A percentile compares a stretch with the other conserved stretches of the same genome.
Evolutionary conservation across 2,797 vertebrate species (phyloP).

Genomic region (Pelobates cultripes): DNA sequence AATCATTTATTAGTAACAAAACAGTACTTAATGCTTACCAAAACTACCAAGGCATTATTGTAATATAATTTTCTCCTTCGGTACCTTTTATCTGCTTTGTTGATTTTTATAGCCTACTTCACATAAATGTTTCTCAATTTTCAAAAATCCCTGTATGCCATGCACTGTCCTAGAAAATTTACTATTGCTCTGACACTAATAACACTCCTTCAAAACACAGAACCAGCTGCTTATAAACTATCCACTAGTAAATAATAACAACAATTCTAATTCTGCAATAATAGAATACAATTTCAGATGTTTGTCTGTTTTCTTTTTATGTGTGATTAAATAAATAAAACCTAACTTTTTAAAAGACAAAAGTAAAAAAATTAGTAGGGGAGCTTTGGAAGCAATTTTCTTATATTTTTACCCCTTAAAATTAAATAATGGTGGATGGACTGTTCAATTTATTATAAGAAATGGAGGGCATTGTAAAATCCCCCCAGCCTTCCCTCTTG

Average conservation of each 20-base stretch:
- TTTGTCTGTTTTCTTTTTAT: too few species aligned
- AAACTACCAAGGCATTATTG: background rate
- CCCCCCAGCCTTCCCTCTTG: too few species aligned
- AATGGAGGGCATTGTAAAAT: too few species aligned
- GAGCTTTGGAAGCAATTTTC: too few species aligned
- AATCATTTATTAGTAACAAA: background rate
- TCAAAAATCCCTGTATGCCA: background rate
- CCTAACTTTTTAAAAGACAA: too few species aligned
- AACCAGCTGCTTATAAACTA: conserved; percentile 21
- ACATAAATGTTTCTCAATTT: conserved; percentile 7
- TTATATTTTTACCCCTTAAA: too few species aligned
- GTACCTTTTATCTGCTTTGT: background rate
- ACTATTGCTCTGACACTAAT: background rate
- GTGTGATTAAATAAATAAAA: too few species aligned
- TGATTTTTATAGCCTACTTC: background rate
- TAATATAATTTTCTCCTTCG: background rate
- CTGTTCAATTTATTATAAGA: too few species aligned
- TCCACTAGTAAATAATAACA: background rate
- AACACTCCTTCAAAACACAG: conserved; percentile 7
- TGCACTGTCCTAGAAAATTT: background rate
- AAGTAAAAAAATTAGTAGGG: too few species aligned
- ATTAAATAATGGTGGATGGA: too few species aligned
- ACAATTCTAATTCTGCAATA: background rate
- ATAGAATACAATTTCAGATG: background rate
- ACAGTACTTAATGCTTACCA: background rate